Evolutionary conservation across 53 echinoderm and acorn worm species (phyloP).

Genomic region (Temnopleurus reevesii): DNA sequence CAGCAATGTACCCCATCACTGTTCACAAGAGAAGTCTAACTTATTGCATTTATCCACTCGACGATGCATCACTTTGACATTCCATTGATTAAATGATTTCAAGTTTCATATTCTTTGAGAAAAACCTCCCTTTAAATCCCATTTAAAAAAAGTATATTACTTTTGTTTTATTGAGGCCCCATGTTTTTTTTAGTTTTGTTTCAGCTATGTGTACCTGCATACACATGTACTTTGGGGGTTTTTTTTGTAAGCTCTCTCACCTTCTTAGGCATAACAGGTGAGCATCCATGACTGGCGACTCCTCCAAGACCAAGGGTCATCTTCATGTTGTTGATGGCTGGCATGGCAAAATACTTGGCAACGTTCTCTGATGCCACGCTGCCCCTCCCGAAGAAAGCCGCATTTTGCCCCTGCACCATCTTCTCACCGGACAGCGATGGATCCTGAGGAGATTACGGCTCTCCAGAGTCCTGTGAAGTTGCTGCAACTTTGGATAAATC

Average conservation of each 20-base stretch:
- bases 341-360: slow-evolving; percentile 33
- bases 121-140: no score
- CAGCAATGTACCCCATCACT: no score
- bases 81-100: no score
- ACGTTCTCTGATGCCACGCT: neutral
- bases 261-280: neutral
- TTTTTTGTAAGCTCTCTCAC: neutral
- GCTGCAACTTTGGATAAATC: neutral
- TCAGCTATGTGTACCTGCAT: no score
- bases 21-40: no score
- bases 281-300: neutral
- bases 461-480: neutral
- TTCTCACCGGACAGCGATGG: neutral
- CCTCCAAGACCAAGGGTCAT: neutral
- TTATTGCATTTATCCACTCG: no score
- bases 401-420: slow-evolving; percentile 21
- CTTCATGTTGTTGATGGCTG: slow-evolving; percentile 15
- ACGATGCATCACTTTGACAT: no score
- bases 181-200: no score
- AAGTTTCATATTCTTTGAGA: no score
- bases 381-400: neutral
- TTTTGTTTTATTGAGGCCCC: no score
- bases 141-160: no score
- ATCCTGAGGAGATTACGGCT: neutral
- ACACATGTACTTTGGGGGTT: no score